phyloP scores from a whole-genome alignment of 1,140 invertebrate species.

The Callitettix versicolor region DNA sequence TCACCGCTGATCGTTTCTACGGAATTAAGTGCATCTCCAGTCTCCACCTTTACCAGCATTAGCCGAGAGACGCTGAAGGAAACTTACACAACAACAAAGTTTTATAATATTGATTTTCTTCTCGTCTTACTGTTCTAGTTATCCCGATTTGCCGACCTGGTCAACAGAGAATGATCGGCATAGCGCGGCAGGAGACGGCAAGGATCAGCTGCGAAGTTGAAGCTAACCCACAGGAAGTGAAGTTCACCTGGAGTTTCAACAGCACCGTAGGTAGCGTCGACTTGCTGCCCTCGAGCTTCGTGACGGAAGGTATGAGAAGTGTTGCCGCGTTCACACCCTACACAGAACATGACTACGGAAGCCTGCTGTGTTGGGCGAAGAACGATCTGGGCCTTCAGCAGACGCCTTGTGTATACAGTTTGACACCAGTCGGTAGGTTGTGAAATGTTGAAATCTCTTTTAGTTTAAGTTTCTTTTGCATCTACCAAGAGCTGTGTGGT shows the following conservation, averaged over 20 bases:
- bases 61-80: too few relatives aligned
- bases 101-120: too few relatives aligned
- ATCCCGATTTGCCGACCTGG: conserved; percentile 55
- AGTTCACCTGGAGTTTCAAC: conserved; percentile 68
- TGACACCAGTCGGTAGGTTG: conserved; percentile 55
- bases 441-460: too few relatives aligned
- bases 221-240: conserved; percentile 64
- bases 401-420: conserved; percentile 56
- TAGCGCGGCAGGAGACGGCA: conserved; percentile 64
- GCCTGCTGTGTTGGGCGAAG: conserved; percentile 54
- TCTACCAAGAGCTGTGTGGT: too few relatives aligned
- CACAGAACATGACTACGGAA: conserved; percentile 59
- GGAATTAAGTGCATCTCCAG: too few relatives aligned
- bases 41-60: too few relatives aligned
- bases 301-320: conserved; percentile 43
- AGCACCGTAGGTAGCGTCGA: conserved; percentile 55
- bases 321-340: conserved; percentile 54
- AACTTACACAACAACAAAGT: too few relatives aligned
- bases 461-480: too few relatives aligned
- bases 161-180: conserved; percentile 58
- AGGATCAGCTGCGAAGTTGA: conserved; percentile 71
- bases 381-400: conserved; percentile 55
- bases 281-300: conserved; percentile 36
- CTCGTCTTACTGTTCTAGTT: conserved; percentile 48
- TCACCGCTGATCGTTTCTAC: too few relatives aligned